Base-by-base conservation (phyloP, 2,888 invertebrate genomes). In the Mythimna loreyi region DNA sequence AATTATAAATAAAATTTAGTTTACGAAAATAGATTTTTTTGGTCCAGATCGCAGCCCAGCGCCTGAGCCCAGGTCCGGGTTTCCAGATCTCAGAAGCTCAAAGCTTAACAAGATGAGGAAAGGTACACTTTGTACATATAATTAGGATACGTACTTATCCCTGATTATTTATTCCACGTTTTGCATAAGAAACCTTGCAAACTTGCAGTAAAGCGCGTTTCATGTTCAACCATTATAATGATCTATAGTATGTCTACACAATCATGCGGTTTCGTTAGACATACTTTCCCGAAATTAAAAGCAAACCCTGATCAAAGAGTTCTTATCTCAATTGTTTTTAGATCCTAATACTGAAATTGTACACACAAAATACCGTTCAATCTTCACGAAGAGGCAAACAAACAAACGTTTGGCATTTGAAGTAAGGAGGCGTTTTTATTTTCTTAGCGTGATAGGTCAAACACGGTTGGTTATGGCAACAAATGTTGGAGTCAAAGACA, bases 351-450 rank as follows among this genome's bases (percentile, higher is more conserved):
- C 57, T 68, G 33, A 55, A 55, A 33, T 33, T 55, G 33, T 55
- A 33, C 60, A 68, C 73, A 68, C 19, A 74, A 72, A 64, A 74
- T 81, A 78, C 74, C 74, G 72, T 80, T 80, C 67, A 76, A 74
- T 82, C 65, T 64, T 68, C 60, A 72, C 67, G 55, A 66, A 47
- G 72, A 50, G 61, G 65, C 72, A 77, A 70, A 74, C 66, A 77
- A 77, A 76, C 67, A 47, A 60, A 58, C 53, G 36, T 57, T 80
- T 78, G 75, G 59, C 57, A 77, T 71, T 75, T 75, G 49, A 58
- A 67, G 43, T 69, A 58, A 21, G 19, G 40, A 71, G 28, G 45
- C 45, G 59, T 69, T 81, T 71, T 72, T 64, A 66, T 67, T 72
- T 69, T 43, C 55, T 21, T 49, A 49, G 73, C 71, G 53, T 82